phyloP scores from a whole-genome alignment of 2,888 invertebrate species.

The Chalcosyrphus nemorum region DNA sequence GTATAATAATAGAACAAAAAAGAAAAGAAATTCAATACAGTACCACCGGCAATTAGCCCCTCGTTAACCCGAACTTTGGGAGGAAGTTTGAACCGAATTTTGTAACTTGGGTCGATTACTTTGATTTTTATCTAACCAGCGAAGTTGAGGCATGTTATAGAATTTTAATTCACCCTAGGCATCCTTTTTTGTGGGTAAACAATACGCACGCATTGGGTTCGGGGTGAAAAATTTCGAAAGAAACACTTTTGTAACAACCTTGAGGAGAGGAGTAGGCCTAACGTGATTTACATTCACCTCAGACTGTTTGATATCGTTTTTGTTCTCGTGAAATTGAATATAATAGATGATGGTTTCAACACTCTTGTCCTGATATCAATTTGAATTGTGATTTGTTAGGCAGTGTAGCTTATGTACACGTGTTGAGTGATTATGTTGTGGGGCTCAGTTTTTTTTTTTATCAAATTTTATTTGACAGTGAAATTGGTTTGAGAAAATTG shows the following conservation, averaged over 20 bases:
- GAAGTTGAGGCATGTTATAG: conserved; percentile 1
- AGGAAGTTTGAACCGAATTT: background rate
- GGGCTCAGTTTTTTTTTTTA: too few relatives aligned
- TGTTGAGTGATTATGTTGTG: background rate
- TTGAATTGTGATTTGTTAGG: background rate
- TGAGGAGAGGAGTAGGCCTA: background rate
- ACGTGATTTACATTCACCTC: conserved; percentile 17
- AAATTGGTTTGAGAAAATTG: too few relatives aligned
- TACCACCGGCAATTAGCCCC: background rate
- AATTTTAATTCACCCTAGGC: conserved; percentile 2
- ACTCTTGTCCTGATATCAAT: conserved; percentile 11
- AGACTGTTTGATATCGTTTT: conserved; percentile 1
- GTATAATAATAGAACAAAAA: background rate
- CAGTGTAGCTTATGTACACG: background rate
- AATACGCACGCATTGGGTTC: background rate
- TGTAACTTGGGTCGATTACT: background rate
- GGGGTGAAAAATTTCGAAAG: background rate
- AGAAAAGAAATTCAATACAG: background rate
- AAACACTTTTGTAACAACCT: conserved; percentile 7
- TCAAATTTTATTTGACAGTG: too few relatives aligned
- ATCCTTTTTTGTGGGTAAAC: background rate
- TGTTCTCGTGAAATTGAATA: conserved; percentile 2
- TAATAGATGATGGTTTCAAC: conserved; percentile 1
- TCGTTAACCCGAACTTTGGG: background rate
- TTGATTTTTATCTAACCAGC: background rate